phyloP scores from a whole-genome alignment of 2,888 invertebrate genomes.

The Drosophila prostipennis region DNA sequence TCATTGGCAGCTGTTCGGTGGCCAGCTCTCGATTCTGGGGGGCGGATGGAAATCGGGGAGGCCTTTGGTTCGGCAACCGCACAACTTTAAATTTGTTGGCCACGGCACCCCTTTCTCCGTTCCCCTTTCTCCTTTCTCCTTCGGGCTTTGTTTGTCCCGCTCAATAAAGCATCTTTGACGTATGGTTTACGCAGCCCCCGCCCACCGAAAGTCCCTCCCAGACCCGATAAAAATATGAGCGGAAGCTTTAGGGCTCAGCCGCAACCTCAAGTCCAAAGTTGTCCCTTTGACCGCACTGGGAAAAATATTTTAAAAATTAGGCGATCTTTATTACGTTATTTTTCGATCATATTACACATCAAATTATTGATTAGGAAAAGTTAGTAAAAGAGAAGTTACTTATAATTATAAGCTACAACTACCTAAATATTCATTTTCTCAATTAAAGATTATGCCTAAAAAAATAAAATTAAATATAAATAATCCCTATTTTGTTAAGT shows the following conservation, averaged over 20 bases:
- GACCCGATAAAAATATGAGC: constrained; percentile 65
- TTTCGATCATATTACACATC: too few species aligned
- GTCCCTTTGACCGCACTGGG: constrained; percentile 14
- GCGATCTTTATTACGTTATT: too few species aligned
- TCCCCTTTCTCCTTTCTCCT: constrained; percentile 28
- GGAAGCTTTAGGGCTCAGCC: constrained; percentile 60
- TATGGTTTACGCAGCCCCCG: constrained; percentile 44
- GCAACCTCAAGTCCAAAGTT: constrained; percentile 42
- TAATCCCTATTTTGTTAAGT: background rate
- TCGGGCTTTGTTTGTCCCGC: constrained; percentile 69
- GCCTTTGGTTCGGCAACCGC: constrained; percentile 65
- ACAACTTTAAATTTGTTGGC: constrained; percentile 76
- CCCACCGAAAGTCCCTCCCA: constrained; percentile 10
- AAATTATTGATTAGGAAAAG: too few species aligned
- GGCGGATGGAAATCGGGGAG: background rate
- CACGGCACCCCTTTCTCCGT: constrained; percentile 33
- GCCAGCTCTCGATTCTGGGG: constrained; percentile 26
- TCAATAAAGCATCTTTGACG: constrained; percentile 77
- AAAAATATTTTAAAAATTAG: background rate
- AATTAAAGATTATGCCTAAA: too few species aligned
- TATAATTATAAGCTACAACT: too few species aligned
- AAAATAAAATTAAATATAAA: too few species aligned
- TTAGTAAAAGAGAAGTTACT: too few species aligned
- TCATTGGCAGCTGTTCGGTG: constrained; percentile 63
- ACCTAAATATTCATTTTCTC: too few species aligned